Evolutionary conservation across 2,797 vertebrate genomes (phyloP).

Genomic region (Nannoperca obscura): DNA sequence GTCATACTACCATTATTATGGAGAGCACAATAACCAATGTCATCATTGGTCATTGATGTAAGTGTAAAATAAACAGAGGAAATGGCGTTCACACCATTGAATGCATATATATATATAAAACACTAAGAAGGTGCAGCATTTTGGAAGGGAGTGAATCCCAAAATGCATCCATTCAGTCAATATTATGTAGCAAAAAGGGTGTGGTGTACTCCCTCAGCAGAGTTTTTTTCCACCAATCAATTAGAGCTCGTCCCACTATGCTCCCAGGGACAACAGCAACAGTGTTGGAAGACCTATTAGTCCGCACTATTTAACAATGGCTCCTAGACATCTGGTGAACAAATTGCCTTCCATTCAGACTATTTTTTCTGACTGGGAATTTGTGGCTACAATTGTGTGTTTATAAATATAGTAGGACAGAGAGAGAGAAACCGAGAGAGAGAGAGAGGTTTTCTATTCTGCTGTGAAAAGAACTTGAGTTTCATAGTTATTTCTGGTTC

Average conservation of each 20-base stretch:
- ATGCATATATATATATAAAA: neutral
- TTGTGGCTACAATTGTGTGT: neutral
- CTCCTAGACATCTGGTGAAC: conserved; percentile 37
- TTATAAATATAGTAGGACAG: conserved; percentile 1
- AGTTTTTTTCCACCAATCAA: conserved; percentile 40
- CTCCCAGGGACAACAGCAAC: conserved; percentile 27
- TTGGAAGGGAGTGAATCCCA: neutral
- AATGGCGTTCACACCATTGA: neutral
- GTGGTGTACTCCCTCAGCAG: conserved; percentile 7
- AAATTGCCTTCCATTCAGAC: conserved; percentile 34
- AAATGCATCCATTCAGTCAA: conserved; percentile 19
- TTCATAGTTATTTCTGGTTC: conserved; percentile 41
- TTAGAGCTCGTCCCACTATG: conserved; percentile 24
- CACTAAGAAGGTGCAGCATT: neutral
- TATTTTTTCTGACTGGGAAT: neutral
- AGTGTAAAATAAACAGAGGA: neutral
- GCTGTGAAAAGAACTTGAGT: conserved; percentile 22
- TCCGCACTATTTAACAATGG: conserved; percentile 39
- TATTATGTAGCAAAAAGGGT: conserved; percentile 17
- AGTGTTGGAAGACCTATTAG: conserved; percentile 40
- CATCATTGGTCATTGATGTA: too few relatives aligned
- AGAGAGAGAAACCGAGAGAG: neutral
- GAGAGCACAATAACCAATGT: too few relatives aligned
- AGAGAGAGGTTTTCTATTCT: conserved; percentile 33
- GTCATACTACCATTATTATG: too few relatives aligned